phyloP scores from a whole-genome alignment of 2,113 vertebrate species.

The Cryptomyrus ogoouensis region DNA sequence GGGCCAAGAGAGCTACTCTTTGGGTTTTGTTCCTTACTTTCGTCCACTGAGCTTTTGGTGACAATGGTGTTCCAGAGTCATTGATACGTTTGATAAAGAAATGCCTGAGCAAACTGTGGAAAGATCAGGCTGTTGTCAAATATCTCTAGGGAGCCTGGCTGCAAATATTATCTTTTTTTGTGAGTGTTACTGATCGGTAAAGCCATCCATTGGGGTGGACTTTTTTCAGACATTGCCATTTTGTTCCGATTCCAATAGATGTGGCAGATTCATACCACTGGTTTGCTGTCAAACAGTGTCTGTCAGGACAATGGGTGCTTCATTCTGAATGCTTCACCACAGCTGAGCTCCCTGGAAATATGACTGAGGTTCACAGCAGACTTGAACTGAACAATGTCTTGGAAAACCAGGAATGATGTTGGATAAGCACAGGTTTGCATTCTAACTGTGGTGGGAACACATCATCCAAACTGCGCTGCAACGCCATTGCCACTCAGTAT shows the following conservation, averaged over 20 bases:
- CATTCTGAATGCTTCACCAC: not conserved
- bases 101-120: conserved; percentile 54
- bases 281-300: not conserved
- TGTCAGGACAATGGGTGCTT: not conserved
- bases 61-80: conserved; percentile 42
- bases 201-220: not conserved
- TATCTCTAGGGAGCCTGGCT: conserved; percentile 40
- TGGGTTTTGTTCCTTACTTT: conserved; percentile 21
- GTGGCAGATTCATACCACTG: not conserved
- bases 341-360: not conserved
- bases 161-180: conserved; percentile 18
- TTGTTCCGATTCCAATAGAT: not conserved
- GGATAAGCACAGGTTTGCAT: not conserved
- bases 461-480: not conserved
- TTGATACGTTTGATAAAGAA: conserved; percentile 57
- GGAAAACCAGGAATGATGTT: not conserved
- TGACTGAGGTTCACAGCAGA: not conserved
- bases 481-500: not conserved
- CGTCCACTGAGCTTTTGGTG: conserved; percentile 22
- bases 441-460: not conserved
- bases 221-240: not conserved
- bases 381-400: not conserved
- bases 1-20: not conserved
- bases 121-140: conserved; percentile 48
- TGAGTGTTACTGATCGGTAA: conserved; percentile 2